Evolutionary conservation across 2,113 vertebrate genomes (phyloP), one percentile per base, ranked within the genome.

Genomic region (Calcarius ornatus): DNA sequence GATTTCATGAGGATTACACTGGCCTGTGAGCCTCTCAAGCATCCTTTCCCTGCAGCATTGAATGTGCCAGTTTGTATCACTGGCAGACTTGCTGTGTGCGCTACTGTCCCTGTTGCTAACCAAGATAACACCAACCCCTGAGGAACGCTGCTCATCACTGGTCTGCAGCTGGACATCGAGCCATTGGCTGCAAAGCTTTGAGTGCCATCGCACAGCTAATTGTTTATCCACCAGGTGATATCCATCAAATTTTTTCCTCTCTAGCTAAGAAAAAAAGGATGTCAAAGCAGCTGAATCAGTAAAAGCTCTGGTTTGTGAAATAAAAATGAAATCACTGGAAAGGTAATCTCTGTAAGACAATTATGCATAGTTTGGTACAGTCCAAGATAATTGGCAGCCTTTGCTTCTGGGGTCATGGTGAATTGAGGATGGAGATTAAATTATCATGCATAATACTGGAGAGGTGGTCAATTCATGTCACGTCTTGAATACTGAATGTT

Each of bases 401-500:
- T 93, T 88, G 12, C 59, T 95, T 90, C 68, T 72, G 35, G 43
- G 42, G 25, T 90, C 11, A 50, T 69, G 76, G 42, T 66, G 66
- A 47, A 77, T 60, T 88, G 75, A 80, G 14, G 21, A 83, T n/a
- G 42, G 50, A 88, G 76, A 81, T 73, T 94, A 90, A 94, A 90
- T 77, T 86, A 30, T 25, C 59, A 70, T 73, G 85, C 38, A 63
- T 81, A 83, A 77, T 59, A 83, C 25, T 50, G 28, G 19, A 88
- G 42, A 86, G 8, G 23, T 90, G 16, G 47, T 73, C 71, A 21
- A 51, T 88, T 86, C 38, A 43, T 80, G 40, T 64, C 54, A 51
- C 68, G 50, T 45, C 12, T 94, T 92, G 95, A 84, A 91, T 57
- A 69, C 47, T 87, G n/a, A 77, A 70, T 80, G 69, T 92, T 97